These are phyloP conservation scores for Cephalotes varians DNA, from an alignment of 2,888 invertebrate species.

Conservation along the genomic window DNA sequence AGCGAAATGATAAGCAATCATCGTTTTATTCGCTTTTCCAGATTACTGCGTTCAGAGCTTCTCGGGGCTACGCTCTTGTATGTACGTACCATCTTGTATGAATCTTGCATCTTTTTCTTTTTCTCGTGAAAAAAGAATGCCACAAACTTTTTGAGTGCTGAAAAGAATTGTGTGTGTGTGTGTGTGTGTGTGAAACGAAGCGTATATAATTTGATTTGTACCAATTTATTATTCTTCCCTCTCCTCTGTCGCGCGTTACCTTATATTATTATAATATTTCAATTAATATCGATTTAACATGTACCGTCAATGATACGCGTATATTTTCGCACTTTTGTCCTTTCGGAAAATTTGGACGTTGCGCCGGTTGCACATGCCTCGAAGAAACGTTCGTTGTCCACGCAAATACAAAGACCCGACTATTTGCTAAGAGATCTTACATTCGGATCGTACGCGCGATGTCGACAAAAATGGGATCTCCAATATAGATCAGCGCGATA, in stretches of 20 bases:
- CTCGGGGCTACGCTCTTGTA: too few species aligned
- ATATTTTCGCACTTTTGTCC: neutral
- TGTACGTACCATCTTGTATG: too few species aligned
- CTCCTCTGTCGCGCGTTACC: neutral
- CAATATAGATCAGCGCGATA: slow-evolving; percentile 61
- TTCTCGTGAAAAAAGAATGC: neutral
- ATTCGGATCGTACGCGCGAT: slow-evolving; percentile 61
- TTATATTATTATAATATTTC: too few species aligned
- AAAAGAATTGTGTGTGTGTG: too few species aligned
- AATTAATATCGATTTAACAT: too few species aligned
- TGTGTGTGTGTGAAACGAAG: too few species aligned
- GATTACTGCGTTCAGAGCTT: too few species aligned
- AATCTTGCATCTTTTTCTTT: neutral
- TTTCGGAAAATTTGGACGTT: too few species aligned
- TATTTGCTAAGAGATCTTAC: slow-evolving; percentile 64
- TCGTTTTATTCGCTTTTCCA: too few species aligned
- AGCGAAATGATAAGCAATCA: neutral
- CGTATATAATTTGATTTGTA: slow-evolving; percentile 57
- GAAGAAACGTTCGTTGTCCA: neutral
- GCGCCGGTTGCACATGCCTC: too few species aligned
- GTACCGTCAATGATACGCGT: too few species aligned
- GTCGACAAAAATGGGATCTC: slow-evolving; percentile 74
- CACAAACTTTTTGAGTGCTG: neutral
- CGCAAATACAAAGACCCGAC: neutral
- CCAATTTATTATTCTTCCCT: slow-evolving; percentile 48